Percentiles rank a stretch among this genome's conserved stretches.
Evolutionary conservation across 1,140 invertebrate species (phyloP).

Genomic region (Drosophila takahashii): DNA sequence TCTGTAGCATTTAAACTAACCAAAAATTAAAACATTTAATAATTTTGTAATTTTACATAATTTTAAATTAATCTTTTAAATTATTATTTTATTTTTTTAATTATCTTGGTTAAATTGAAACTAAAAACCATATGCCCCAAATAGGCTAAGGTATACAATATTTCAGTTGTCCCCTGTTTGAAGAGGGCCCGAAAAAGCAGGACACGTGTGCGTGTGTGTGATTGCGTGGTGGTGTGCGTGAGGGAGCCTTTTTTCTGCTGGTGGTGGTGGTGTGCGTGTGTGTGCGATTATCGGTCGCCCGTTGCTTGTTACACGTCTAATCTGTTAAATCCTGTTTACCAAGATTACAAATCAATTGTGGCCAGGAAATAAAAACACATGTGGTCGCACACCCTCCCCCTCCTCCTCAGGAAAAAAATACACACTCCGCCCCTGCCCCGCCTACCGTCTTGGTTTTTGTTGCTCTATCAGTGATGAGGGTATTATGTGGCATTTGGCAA

Average conservation of each 20-base stretch:
- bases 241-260: slow-evolving; percentile 19
- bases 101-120: background rate
- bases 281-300: slow-evolving; percentile 74
- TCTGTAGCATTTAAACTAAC: too few relatives aligned
- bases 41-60: too few relatives aligned
- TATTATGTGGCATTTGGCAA: slow-evolving; percentile 30
- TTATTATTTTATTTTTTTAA: too few relatives aligned
- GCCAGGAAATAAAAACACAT: slow-evolving; percentile 79
- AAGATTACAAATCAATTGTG: slow-evolving; percentile 83
- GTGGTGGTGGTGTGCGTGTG: slow-evolving; percentile 31
- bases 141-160: background rate
- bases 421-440: background rate
- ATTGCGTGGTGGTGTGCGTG: slow-evolving; percentile 1
- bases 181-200: slow-evolving; percentile 44
- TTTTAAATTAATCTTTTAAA: too few relatives aligned
- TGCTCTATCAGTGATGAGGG: slow-evolving; percentile 41
- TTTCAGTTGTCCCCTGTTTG: slow-evolving; percentile 42
- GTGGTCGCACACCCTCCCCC: slow-evolving; percentile 31
- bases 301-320: slow-evolving; percentile 79
- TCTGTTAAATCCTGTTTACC: slow-evolving; percentile 82
- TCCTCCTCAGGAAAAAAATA: too few relatives aligned
- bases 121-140: background rate
- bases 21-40: too few relatives aligned
- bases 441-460: slow-evolving; percentile 6
- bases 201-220: slow-evolving; percentile 51